Evolutionary conservation across 1,140 invertebrate species (phyloP), one percentile per base, ranked within the genome.

Genomic region (Ectropis grisescens): DNA sequence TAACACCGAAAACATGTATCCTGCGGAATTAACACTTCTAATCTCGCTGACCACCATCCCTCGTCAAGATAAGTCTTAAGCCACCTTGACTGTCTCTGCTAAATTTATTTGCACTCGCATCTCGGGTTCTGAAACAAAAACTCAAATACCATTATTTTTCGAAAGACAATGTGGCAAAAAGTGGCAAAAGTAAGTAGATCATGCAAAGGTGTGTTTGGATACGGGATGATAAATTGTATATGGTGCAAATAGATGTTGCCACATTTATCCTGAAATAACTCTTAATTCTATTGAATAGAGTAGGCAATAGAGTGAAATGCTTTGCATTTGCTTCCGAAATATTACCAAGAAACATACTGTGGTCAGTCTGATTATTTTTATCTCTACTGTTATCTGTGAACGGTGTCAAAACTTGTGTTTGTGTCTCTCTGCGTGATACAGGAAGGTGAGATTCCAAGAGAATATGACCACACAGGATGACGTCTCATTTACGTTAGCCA

Each of bases 291-390:
- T n/a, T n/a, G n/a, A n/a, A n/a, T n/a, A n/a, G n/a, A n/a, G n/a
- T n/a, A n/a, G n/a, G n/a, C n/a, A n/a, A n/a, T n/a, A n/a, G n/a
- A n/a, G n/a, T n/a, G n/a, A n/a, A n/a, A n/a, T n/a, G n/a, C n/a
- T n/a, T n/a, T n/a, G n/a, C n/a, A n/a, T n/a, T n/a, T n/a, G n/a
- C n/a, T n/a, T n/a, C n/a, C n/a, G n/a, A n/a, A n/a, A n/a, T n/a
- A n/a, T n/a, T n/a, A n/a, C n/a, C n/a, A n/a, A n/a, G 16, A 19
- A 4, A 8, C 16, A 8, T 19, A 47, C 62, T 66, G 65, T 69
- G 75, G 75, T 74, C 70, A 76, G 65, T 42, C 49, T 76, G 71
- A 80, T 76, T 76, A 75, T 71, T 62, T 58, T 76, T 80, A 76
- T 80, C 69, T 70, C 13, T 29, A 23, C 26, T 28, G 46, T 71